Evolutionary conservation across 2,797 vertebrate genomes (phyloP), one percentile per base, ranked within the genome.

Genomic region (Eulemur coronatus): DNA sequence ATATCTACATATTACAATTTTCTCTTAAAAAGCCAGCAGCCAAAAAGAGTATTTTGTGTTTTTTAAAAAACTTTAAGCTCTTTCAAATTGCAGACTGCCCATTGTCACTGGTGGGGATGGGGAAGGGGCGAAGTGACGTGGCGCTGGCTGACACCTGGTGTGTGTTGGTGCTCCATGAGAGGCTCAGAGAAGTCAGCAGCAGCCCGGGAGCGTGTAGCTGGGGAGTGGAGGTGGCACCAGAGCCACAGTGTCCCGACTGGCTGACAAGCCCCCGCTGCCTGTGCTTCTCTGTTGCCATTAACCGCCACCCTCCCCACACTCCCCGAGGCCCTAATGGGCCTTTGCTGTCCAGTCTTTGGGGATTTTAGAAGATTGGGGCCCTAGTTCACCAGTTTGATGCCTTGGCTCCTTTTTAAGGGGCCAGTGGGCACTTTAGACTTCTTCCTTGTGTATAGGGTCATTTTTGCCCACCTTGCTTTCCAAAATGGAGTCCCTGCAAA

Each of bases 1-100:
- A 87, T 93, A 70, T 30, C 35, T 33, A 30, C 65, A 3, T 61
- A 24, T 91, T 84, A 18, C 15, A 80, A 17, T 79, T 35, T 86
- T 91, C 38, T 48, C 84, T 88, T 88, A 82, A 24, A 92, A 95
- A 92, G 57, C 78, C 82, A 86, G 59, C 5, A 11, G 2, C 5
- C 38, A 10, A 85, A 61, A 69, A 35, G 63, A 26, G 17, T 35
- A 43, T 84, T 65, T 7, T n/a, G 63, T 65, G 14, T n/a, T 1
- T 50, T 92, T 93, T 41, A 48, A 57, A 57, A 57, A 24, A 26
- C 48, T 38, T 50, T 48, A 46, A 82, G 41, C 41, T 65, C 43
- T 43, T 85, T 81, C 13, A 22, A 4, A 20, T 76, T 7, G 33
- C 59, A 10, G 9, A 18, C 15, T 28, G 57, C 11, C 26, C 4